phyloP scores from a whole-genome alignment of 1,140 invertebrate genomes.

The Psilanteris sp. region DNA sequence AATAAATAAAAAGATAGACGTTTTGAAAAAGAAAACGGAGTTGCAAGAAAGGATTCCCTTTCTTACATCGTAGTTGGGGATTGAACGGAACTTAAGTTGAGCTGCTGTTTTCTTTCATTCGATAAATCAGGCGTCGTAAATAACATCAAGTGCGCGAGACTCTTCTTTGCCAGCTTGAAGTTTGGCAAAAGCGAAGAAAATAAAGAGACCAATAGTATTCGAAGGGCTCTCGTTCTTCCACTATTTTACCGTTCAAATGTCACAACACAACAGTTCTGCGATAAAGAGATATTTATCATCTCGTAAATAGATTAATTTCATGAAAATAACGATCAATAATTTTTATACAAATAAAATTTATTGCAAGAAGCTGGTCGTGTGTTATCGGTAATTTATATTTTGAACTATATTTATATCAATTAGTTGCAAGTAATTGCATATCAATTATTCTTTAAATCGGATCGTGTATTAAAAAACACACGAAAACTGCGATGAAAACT shows the following conservation, averaged over 20 bases:
- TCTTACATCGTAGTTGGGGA: constrained; percentile 70
- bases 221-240: constrained; percentile 69
- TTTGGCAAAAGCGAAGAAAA: constrained; percentile 69
- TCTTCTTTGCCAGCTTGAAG: constrained; percentile 65
- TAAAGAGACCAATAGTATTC: constrained; percentile 73
- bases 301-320: constrained; percentile 26
- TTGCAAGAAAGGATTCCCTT: constrained; percentile 61
- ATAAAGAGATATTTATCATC: constrained; percentile 69
- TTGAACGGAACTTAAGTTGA: constrained; percentile 69
- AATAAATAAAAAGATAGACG: constrained; percentile 40
- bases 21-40: constrained; percentile 51
- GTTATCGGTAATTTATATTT: no score
- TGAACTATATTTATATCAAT: no score
- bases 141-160: constrained; percentile 74
- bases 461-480: no score
- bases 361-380: no score
- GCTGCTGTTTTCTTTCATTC: constrained; percentile 75
- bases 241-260: constrained; percentile 70
- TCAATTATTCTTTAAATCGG: no score
- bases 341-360: constrained; percentile 2
- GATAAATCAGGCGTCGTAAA: constrained; percentile 79
- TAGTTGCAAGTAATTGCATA: no score
- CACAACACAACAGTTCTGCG: constrained; percentile 33
- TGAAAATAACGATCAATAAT: constrained; percentile 18
- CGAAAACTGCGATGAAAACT: no score